phyloP scores from a whole-genome alignment of 2,113 vertebrate genomes.

The Cochlearius cochlearius region DNA sequence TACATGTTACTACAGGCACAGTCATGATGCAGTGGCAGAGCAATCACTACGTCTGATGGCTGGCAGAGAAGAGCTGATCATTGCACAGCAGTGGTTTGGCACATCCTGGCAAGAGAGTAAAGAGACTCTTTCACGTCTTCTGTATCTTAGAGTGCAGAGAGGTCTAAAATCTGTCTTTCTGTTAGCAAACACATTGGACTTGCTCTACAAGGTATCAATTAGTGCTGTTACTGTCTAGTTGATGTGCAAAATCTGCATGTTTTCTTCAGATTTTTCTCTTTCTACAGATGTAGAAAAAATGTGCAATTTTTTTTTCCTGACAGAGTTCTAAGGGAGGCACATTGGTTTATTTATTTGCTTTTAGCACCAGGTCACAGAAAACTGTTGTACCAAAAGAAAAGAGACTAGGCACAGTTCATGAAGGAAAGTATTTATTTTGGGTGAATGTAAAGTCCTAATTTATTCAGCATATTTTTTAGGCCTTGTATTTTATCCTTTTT shows the following conservation, averaged over 20 bases:
- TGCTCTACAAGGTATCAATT: not conserved
- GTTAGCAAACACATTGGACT: not conserved
- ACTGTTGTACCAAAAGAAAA: not conserved
- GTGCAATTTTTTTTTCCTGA: not conserved
- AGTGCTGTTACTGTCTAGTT: not conserved
- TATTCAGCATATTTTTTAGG: slow-evolving; percentile 42
- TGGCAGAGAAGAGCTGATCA: not conserved
- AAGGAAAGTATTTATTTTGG: slow-evolving; percentile 9
- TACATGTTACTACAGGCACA: not conserved
- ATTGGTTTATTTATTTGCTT: not conserved
- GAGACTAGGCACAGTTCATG: not conserved
- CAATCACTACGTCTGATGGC: no score
- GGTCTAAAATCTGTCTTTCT: not conserved
- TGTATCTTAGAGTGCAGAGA: not conserved
- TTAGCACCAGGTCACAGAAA: not conserved
- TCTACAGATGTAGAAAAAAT: not conserved
- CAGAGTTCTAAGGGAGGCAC: not conserved
- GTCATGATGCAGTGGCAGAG: not conserved
- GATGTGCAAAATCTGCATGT: not conserved
- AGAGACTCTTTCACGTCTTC: not conserved
- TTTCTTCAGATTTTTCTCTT: not conserved
- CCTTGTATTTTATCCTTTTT: slow-evolving; percentile 77
- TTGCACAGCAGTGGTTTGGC: not conserved
- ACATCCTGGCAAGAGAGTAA: not conserved
- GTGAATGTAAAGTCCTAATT: slow-evolving; percentile 33